Evolutionary conservation across 2,797 vertebrate species (phyloP).

Genomic region (Sebastolobus altivelis): DNA sequence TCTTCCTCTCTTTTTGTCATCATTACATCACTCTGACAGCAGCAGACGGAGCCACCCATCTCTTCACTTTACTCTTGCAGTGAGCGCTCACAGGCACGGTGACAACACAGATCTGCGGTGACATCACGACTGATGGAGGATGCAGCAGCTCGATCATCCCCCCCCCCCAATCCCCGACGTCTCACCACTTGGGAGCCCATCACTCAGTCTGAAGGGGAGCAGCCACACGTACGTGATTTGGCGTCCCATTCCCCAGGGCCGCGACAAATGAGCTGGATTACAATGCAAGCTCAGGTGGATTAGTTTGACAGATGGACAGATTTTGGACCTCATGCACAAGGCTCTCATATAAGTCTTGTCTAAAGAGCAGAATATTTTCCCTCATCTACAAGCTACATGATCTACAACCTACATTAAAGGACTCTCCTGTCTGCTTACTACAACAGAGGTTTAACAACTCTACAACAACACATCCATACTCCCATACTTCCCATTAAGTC

Average conservation of each 20-base stretch:
- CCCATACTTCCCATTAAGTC: background rate
- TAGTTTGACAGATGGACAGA: slow-evolving; percentile 55
- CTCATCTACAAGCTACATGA: slow-evolving; percentile 3
- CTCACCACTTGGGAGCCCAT: slow-evolving; percentile 42
- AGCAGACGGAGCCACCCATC: slow-evolving; percentile 23
- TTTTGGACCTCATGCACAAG: slow-evolving; percentile 17
- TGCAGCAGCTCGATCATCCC: slow-evolving; percentile 1
- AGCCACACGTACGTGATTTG: slow-evolving; percentile 35
- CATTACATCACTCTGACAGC: slow-evolving; percentile 30
- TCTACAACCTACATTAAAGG: slow-evolving; percentile 9
- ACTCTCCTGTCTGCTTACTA: background rate
- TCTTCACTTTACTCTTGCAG: slow-evolving; percentile 6
- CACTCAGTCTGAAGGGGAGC: slow-evolving; percentile 55
- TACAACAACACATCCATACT: slow-evolving; percentile 4
- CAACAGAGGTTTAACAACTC: background rate
- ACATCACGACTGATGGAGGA: slow-evolving; percentile 53
- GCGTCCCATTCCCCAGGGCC: background rate
- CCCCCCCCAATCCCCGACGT: background rate
- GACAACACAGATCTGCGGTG: slow-evolving; percentile 53
- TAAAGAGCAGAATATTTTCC: slow-evolving; percentile 27
- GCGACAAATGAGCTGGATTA: slow-evolving; percentile 47
- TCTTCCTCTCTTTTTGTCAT: background rate
- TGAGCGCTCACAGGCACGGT: slow-evolving; percentile 8
- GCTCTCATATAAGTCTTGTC: slow-evolving; percentile 18
- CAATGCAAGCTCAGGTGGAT: slow-evolving; percentile 38